Percentiles rank a stretch among this genome's conserved stretches.
Evolutionary conservation across 53 echinoderm and acorn worm species (phyloP).

Genomic region (Echinarachnius parma): DNA sequence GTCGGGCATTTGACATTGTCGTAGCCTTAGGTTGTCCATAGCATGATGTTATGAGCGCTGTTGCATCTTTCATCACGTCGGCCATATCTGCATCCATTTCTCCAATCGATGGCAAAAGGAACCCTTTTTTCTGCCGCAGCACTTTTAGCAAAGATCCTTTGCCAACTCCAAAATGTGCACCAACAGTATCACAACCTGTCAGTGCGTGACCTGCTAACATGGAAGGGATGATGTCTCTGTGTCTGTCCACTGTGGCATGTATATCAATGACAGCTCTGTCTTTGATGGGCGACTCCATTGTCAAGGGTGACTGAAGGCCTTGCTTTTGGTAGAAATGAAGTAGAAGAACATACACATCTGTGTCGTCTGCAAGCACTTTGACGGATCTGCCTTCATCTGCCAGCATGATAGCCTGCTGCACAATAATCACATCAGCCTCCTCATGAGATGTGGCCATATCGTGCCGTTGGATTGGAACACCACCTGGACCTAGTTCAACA

Average conservation of each 20-base stretch:
- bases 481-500: slow-evolving; percentile 21
- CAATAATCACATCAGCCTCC: slow-evolving; percentile 47
- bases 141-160: slow-evolving; percentile 48
- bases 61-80: slow-evolving; percentile 43
- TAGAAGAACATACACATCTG: slow-evolving; percentile 43
- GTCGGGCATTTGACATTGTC: too few species aligned
- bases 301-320: slow-evolving; percentile 21
- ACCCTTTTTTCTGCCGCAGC: neutral
- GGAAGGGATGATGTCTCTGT: slow-evolving; percentile 18
- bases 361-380: slow-evolving; percentile 40
- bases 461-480: slow-evolving; percentile 15
- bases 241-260: slow-evolving; percentile 32
- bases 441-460: slow-evolving; percentile 34
- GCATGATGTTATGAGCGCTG: slow-evolving; percentile 37
- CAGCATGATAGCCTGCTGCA: slow-evolving; percentile 28
- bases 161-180: slow-evolving; percentile 46
- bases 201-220: slow-evolving; percentile 46
- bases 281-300: slow-evolving; percentile 55
- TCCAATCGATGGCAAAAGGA: slow-evolving; percentile 22
- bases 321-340: slow-evolving; percentile 21
- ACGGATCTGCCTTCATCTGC: slow-evolving; percentile 12
- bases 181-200: slow-evolving; percentile 55
- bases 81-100: slow-evolving; percentile 35
- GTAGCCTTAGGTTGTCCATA: slow-evolving; percentile 38
- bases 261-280: slow-evolving; percentile 45